Evolutionary conservation across 2,113 vertebrate species (phyloP).

Genomic region (Neolamprologus variostigma): DNA sequence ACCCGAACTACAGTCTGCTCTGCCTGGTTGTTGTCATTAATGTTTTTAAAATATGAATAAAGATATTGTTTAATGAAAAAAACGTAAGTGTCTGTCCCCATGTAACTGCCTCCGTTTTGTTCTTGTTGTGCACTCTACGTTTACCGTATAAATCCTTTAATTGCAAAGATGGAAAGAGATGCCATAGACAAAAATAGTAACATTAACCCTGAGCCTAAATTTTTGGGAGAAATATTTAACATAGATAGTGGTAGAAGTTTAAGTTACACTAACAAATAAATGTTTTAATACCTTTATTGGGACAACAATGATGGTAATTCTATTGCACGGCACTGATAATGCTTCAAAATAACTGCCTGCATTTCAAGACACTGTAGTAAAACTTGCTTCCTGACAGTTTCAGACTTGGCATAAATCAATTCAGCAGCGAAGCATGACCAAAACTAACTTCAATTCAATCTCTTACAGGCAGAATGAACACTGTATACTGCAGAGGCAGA

Average conservation of each 20-base stretch:
- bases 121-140: fast-evolving
- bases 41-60: neutral
- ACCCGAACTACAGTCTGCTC: neutral
- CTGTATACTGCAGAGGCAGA: neutral
- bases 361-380: neutral
- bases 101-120: neutral
- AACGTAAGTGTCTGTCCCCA: too few relatives aligned
- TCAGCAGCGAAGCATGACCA: neutral
- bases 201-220: neutral
- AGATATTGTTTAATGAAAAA: neutral
- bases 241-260: neutral
- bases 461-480: neutral
- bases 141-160: neutral
- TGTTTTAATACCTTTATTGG: fast-evolving
- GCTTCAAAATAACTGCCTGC: neutral
- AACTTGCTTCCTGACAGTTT: fast-evolving
- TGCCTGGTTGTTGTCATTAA: neutral
- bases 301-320: neutral
- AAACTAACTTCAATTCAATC: neutral
- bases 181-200: neutral
- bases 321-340: neutral
- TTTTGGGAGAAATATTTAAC: neutral
- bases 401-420: neutral
- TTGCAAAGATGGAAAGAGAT: neutral
- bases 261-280: fast-evolving